phyloP scores from a whole-genome alignment of 2,888 invertebrate species.

The Drosophila subsilvestris region DNA sequence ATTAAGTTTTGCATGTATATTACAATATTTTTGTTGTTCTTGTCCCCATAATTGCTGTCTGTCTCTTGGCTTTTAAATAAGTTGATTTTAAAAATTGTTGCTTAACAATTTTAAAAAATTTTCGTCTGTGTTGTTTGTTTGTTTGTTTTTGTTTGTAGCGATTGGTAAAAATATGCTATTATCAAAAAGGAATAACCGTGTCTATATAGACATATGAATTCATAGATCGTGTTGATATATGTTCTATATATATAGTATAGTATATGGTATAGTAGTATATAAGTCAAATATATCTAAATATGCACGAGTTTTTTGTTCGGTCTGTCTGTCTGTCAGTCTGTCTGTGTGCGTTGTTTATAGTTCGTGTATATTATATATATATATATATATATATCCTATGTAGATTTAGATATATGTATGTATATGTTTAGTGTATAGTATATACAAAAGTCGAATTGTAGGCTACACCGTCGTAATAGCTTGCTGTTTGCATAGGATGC shows the following conservation, averaged over 20 bases:
- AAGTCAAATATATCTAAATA: constrained; percentile 39
- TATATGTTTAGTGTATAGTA: constrained; percentile 33
- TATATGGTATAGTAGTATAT: constrained; percentile 16
- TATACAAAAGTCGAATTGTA: constrained; percentile 64
- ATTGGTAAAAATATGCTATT: constrained; percentile 61
- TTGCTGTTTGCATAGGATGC: constrained; percentile 25
- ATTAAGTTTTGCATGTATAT: constrained; percentile 46
- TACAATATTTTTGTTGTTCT: constrained; percentile 51
- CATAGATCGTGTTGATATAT: not conserved
- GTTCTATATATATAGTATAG: constrained; percentile 22
- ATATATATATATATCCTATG: constrained; percentile 9
- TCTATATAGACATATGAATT: constrained; percentile 48
- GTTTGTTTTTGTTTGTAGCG: no score
- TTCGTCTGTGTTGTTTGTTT: not conserved
- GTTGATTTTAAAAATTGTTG: constrained; percentile 30
- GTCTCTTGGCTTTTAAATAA: constrained; percentile 13
- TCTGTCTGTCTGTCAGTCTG: constrained; percentile 20
- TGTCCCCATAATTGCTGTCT: constrained; percentile 36
- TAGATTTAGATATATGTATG: constrained; percentile 2
- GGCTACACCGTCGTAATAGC: constrained; percentile 4
- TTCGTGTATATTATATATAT: constrained; percentile 2
- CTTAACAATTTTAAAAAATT: constrained; percentile 12
- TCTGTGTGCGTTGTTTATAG: constrained; percentile 16
- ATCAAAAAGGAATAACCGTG: constrained; percentile 65
- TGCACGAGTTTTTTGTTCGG: constrained; percentile 4